These are phyloP conservation scores for Paraplagusia blochii DNA, from an alignment of 2,113 vertebrate genomes.

Conservation along the genomic window DNA sequence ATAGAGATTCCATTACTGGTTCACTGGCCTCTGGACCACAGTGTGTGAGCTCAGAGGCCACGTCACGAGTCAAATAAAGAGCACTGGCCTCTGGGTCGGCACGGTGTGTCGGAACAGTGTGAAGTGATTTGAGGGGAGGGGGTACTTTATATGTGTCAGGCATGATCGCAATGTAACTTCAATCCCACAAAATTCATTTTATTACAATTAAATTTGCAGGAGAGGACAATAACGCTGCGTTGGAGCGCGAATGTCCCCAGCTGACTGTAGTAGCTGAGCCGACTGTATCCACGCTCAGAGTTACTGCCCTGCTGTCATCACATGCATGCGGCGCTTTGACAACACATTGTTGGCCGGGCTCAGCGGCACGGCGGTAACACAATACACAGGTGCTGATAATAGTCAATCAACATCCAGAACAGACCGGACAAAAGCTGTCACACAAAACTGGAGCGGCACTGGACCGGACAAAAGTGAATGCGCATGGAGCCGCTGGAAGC, in stretches of 20 bases:
- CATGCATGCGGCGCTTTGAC: conserved; percentile 44
- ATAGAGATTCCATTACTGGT: conserved; percentile 59
- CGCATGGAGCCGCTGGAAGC: conserved; percentile 12
- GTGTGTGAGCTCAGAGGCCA: conserved; percentile 12
- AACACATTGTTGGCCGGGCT: conserved; percentile 71
- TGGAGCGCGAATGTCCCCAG: conserved; percentile 50
- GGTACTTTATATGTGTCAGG: too few species aligned
- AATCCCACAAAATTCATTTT: too few species aligned
- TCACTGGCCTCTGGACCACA: conserved; percentile 37
- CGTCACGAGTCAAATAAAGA: conserved; percentile 8
- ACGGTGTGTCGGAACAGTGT: background rate
- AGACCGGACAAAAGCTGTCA: conserved; percentile 68
- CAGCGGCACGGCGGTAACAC: conserved; percentile 71
- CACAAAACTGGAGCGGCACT: too few species aligned
- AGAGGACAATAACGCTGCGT: conserved; percentile 8
- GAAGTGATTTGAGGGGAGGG: background rate
- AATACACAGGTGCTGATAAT: conserved; percentile 71
- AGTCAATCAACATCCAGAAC: conserved; percentile 77
- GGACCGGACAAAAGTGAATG: background rate
- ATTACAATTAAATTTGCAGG: too few species aligned
- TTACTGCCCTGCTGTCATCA: conserved; percentile 14
- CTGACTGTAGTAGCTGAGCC: conserved; percentile 58
- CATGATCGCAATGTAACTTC: too few species aligned
- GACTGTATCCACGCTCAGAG: conserved; percentile 29
- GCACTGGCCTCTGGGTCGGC: conserved; percentile 23